These are phyloP conservation scores for Pedetes capensis DNA, from an alignment of 2,113 vertebrate genomes.

Conservation along the genomic window DNA sequence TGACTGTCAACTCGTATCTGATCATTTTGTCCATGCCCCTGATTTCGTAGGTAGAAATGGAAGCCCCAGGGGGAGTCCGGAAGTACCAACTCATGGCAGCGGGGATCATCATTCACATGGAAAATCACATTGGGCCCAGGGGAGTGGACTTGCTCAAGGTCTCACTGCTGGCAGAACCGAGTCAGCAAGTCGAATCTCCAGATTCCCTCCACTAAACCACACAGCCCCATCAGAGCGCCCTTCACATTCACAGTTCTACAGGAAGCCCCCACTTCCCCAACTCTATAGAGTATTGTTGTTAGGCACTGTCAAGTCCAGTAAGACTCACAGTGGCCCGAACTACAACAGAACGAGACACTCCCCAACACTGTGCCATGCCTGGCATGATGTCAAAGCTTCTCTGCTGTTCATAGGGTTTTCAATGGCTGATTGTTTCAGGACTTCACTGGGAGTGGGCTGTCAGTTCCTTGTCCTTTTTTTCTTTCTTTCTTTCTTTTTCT, in stretches of 20 bases:
- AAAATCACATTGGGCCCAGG: background rate
- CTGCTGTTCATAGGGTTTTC: too few relatives aligned
- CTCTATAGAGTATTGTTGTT: too few relatives aligned
- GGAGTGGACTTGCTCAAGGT: constrained; percentile 25
- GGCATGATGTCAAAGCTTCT: too few relatives aligned
- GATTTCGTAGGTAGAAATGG: background rate
- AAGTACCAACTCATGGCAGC: background rate
- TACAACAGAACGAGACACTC: too few relatives aligned
- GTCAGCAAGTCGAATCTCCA: background rate
- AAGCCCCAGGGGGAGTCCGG: background rate
- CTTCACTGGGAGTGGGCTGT: too few relatives aligned
- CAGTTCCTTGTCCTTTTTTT: too few relatives aligned
- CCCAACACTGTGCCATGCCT: too few relatives aligned
- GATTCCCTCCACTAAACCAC: background rate
- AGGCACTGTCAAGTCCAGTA: too few relatives aligned
- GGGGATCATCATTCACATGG: constrained; percentile 12
- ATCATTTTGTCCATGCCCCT: background rate
- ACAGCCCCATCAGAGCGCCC: background rate
- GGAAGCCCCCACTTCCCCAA: background rate
- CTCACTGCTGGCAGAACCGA: background rate
- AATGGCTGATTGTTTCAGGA: too few relatives aligned
- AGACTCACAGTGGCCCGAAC: too few relatives aligned
- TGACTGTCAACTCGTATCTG: background rate
- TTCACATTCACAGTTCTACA: background rate
- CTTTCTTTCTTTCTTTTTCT: too few relatives aligned